These are phyloP conservation scores for Vespertilio murinus DNA, from an alignment of 2,797 vertebrate species.

Conservation along the genomic window DNA sequence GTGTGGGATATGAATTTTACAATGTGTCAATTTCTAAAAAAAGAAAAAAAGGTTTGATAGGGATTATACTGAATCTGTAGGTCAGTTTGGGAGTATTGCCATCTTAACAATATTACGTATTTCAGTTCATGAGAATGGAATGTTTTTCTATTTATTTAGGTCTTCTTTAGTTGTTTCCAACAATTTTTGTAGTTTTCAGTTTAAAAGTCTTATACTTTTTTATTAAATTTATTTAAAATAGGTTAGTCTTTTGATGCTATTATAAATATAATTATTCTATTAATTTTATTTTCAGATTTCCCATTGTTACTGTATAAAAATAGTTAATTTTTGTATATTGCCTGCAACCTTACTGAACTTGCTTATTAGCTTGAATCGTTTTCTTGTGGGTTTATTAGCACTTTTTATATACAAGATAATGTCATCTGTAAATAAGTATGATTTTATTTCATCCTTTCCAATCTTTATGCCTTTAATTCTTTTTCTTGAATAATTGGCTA, in stretches of 20 bases:
- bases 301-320: neutral
- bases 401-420: neutral
- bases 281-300: neutral
- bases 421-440: neutral
- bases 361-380: neutral
- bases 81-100: neutral
- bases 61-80: neutral
- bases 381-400: neutral
- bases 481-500: neutral
- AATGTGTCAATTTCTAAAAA: neutral
- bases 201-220: neutral
- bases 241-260: neutral
- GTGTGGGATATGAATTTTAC: neutral
- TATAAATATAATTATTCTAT: neutral
- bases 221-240: conserved; percentile 27
- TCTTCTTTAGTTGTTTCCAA: neutral
- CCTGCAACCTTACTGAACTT: neutral
- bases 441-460: neutral
- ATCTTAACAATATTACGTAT: neutral
- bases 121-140: neutral
- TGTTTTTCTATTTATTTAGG: neutral
- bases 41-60: neutral
- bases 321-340: neutral
- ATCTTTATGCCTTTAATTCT: neutral
- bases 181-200: neutral